Evolutionary conservation across 2,113 vertebrate genomes (phyloP), one percentile per base, ranked within the genome.

Genomic region (Sceloporus tristichus): DNA sequence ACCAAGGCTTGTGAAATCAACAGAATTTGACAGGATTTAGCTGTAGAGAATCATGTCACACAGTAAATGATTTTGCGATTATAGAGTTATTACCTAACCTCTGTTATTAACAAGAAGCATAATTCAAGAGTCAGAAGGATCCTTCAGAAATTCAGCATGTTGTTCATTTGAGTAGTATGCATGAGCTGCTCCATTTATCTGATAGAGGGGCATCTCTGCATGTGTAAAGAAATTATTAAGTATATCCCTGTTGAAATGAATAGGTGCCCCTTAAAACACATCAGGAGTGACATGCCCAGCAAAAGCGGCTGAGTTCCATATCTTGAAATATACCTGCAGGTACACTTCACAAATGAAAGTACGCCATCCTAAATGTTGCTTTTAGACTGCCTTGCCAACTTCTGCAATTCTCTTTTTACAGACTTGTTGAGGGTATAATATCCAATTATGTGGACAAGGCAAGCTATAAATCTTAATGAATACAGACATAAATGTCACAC

Each of bases 91-190:
- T 62, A 80, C 34, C 56, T 62, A 65, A 25, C 9, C n/a, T 59
- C n/a, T 81, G 79, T 91, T 89, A 91, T 80, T 16, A 93, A 91
- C 54, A 87, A 7, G 59, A 62, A 62, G 23, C 27, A 19, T 27
- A 71, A 42, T 65, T n/a, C 10, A 68, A 25, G 42, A 18, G 2
- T 16, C 53, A 62, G n/a, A 62, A 85, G 23, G 18, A 81, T 38
- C 62, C 56, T 81, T 62, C 8, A 65, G 10, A 34, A 62, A 38
- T n/a, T 81, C n/a, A 62, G 59, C 1, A 81, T 25, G 42, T 10
- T 78, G 11, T 56, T 16, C n/a, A 62, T 59, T 75, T 56, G 25
- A 14, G 19, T 3, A 27, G 38, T 5, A 38, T 18, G 6, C 11
- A 38, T 18, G 6, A 70, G 13, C 14, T 29, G 6, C 21, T 70